Evolutionary conservation across 2,888 invertebrate genomes (phyloP), one percentile per base, ranked within the genome.

Genomic region (Ethmia dodecea): DNA sequence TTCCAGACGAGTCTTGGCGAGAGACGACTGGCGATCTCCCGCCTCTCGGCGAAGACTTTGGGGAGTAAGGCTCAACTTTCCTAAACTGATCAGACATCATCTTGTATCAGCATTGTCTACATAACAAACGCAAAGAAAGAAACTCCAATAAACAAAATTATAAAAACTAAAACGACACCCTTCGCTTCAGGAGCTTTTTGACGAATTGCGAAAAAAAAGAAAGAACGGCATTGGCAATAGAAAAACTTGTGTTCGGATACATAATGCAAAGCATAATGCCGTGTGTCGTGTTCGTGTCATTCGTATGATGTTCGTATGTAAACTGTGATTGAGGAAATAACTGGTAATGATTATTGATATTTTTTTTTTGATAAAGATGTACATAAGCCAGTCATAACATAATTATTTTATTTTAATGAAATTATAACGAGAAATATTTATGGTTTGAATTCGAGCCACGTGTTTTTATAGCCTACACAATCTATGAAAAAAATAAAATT

Each of bases 1-100:
- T 98, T 64, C 98, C 98, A 54, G 97, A 97, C 43, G 98, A 97
- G 87, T 98, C 98, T 83, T 97, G 97, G 50, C 97, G 91, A 54
- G 96, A 95, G 66, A 97, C 97, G 62, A 97, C 96, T 62, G 98
- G 97, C 68, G 97, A 97, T 74, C 97, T 92, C 59, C 94, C 96
- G 69, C 97, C 97, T 86, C 94, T 89, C 59, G 96, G 97, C 60
- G 97, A 97, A 60, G 95, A 94, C 88, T 97, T 96, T 49, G 97
- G 97, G 61, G 97, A 97, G 89, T 96, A 95, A 81, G 94, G 94
- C 87, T 96, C 95, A 83, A 94, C 93, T 90, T 94, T 94, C 76
- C 94, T 92, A 90, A 93, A 94, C 89, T 94, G 94, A 90, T 94
- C 94, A 89, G 92, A 92, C 92, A 94, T 94, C 94, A 94, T 94